A percentile compares a stretch with the other conserved stretches of the same genome.
Evolutionary conservation across 2,888 invertebrate genomes (phyloP).

Genomic region (Morinoia aosen): DNA sequence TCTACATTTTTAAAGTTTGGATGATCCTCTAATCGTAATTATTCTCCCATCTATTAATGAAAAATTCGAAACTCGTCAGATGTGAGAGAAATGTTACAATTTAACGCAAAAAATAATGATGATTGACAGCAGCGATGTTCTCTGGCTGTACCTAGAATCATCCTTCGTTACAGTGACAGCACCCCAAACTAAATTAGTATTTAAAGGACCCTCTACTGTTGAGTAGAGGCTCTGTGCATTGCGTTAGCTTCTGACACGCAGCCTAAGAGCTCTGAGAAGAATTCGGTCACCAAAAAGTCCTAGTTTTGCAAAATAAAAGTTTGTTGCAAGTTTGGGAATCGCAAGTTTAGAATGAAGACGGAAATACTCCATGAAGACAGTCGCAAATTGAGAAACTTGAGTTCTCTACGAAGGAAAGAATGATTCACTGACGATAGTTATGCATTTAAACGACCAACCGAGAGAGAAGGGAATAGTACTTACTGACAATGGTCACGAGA

Average conservation of each 20-base stretch:
- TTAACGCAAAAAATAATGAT: too few species aligned
- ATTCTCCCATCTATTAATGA: too few species aligned
- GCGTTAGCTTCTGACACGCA: background rate
- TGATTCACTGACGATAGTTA: background rate
- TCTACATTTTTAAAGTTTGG: too few species aligned
- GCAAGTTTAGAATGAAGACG: background rate
- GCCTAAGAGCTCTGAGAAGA: background rate
- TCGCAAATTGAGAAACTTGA: background rate
- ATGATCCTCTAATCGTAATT: too few species aligned
- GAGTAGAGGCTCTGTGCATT: background rate
- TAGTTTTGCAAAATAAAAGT: background rate
- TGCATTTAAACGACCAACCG: background rate
- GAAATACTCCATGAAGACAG: background rate
- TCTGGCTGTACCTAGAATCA: too few species aligned
- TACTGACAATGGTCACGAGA: conserved; percentile 54
- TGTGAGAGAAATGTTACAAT: too few species aligned
- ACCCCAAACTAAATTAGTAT: too few species aligned
- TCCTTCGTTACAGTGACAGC: too few species aligned
- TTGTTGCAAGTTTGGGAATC: background rate
- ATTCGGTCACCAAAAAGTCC: background rate
- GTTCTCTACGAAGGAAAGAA: background rate
- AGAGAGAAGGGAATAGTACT: background rate
- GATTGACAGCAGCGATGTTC: too few species aligned
- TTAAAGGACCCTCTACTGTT: too few species aligned
- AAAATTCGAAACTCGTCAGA: too few species aligned